A percentile compares a stretch with the other conserved stretches of the same genome.
Conservation (phyloP, 2,888 invertebrate genomes). For the Ceraclea dissimilis region DNA sequence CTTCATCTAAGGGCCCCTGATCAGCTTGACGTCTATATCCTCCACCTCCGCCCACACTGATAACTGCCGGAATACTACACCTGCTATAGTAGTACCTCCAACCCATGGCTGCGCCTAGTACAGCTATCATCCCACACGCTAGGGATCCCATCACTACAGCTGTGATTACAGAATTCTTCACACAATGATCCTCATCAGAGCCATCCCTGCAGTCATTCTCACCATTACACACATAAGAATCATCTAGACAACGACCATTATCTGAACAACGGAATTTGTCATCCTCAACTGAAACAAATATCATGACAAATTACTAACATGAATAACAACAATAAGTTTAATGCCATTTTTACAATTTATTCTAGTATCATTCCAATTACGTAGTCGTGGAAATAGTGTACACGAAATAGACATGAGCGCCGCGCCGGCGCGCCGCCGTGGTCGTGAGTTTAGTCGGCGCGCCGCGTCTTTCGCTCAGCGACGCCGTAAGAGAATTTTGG, state of each 20-base stretch:
- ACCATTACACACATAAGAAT: constrained; percentile 21
- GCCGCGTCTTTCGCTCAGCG: too few relatives aligned
- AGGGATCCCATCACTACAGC: constrained; percentile 22
- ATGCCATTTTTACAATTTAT: background rate
- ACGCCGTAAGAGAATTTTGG: too few relatives aligned
- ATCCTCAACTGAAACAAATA: constrained; percentile 1
- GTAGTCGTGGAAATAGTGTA: too few relatives aligned
- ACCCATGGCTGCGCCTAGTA: constrained; percentile 18
- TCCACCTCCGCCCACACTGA: constrained; percentile 4
- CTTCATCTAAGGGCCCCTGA: constrained; percentile 21
- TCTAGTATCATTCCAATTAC: too few relatives aligned
- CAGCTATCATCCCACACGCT: constrained; percentile 21
- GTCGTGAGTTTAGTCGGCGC: too few relatives aligned
- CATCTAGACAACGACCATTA: constrained; percentile 19
- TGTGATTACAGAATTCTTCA: constrained; percentile 23
- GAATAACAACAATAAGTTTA: background rate
- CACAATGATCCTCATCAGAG: constrained; percentile 23
- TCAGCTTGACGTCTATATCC: constrained; percentile 16
- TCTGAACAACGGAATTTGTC: constrained; percentile 18
- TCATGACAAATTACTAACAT: background rate
- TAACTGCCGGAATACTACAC: constrained; percentile 2
- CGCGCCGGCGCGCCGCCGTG: too few relatives aligned
- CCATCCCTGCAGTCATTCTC: constrained; percentile 23
- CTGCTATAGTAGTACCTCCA: constrained; percentile 19
- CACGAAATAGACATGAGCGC: too few relatives aligned